phyloP scores from a whole-genome alignment of 2,113 vertebrate genomes.

The Pseudorhombus dupliciocellatus region DNA sequence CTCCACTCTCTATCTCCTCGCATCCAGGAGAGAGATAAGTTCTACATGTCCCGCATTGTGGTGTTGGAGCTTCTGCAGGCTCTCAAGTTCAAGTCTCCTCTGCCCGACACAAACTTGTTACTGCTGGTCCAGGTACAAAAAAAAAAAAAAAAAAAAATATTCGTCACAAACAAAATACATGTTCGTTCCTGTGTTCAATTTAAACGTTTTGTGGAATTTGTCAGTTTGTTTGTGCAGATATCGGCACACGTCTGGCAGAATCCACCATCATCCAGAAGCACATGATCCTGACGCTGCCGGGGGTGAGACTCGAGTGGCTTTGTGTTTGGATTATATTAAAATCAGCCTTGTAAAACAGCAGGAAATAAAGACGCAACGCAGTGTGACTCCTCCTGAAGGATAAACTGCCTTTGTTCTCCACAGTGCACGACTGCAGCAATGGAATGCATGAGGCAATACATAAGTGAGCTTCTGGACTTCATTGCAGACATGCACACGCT shows the following conservation, averaged over 20 bases:
- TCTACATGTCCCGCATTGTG: conserved; percentile 96
- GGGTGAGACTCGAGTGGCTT: conserved; percentile 83
- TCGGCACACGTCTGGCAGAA: conserved; percentile 94
- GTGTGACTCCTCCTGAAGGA: conserved; percentile 53
- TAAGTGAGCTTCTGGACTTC: conserved; percentile 94
- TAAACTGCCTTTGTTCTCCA: conserved; percentile 53
- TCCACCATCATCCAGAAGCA: conserved; percentile 98
- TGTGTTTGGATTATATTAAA: conserved; percentile 56
- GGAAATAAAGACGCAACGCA: conserved; percentile 43
- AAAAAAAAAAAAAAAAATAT: not conserved
- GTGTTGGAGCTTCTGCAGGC: conserved; percentile 96
- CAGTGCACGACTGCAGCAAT: conserved; percentile 97
- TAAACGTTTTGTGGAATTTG: conserved; percentile 48
- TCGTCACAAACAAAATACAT: not conserved
- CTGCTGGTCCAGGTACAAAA: conserved; percentile 95
- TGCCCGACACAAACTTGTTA: conserved; percentile 95
- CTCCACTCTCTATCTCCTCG: conserved; percentile 56
- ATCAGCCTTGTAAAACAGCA: conserved; percentile 58
- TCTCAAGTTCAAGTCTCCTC: conserved; percentile 95
- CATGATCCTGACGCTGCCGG: conserved; percentile 94
- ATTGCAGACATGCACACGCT: conserved; percentile 99
- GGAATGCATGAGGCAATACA: conserved; percentile 96
- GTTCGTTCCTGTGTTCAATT: not conserved
- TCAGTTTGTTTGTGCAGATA: conserved; percentile 98
- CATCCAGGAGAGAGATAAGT: conserved; percentile 96